phyloP scores from a whole-genome alignment of 2,888 invertebrate species.

The Pogonocherus hispidulus region DNA sequence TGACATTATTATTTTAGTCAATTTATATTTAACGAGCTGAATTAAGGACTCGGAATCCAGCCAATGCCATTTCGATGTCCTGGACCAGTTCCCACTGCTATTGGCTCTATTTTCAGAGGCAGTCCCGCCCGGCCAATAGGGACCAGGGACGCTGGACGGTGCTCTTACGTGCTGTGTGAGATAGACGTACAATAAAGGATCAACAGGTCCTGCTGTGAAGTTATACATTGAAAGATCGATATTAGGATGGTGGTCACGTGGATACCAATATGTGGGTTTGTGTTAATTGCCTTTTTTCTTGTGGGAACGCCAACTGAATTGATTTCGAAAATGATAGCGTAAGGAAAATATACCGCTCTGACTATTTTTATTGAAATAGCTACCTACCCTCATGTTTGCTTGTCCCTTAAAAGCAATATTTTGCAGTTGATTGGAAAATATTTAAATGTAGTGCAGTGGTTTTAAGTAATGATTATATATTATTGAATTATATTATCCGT shows the following conservation, averaged over 20 bases:
- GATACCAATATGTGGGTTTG: conserved; percentile 58
- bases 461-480: too few relatives aligned
- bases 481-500: too few relatives aligned
- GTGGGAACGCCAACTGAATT: conserved; percentile 56
- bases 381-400: neutral
- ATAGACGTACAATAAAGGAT: conserved; percentile 41
- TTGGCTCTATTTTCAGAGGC: conserved; percentile 52
- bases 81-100: conserved; percentile 41
- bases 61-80: conserved; percentile 56
- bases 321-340: conserved; percentile 30
- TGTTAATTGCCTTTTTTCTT: conserved; percentile 60
- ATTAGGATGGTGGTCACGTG: conserved; percentile 61
- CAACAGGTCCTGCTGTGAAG: conserved; percentile 45
- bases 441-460: too few relatives aligned
- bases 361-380: neutral
- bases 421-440: too few relatives aligned
- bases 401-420: too few relatives aligned
- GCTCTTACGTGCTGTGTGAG: conserved; percentile 10
- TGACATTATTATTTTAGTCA: conserved; percentile 69
- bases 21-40: conserved; percentile 70
- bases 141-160: conserved; percentile 27
- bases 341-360: neutral
- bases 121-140: conserved; percentile 45
- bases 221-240: conserved; percentile 36
- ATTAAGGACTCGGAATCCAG: conserved; percentile 57